These are phyloP conservation scores for Hemicentrotus pulcherrimus DNA, from an alignment of 35 echinoderm and acorn worm genomes.

Conservation along the genomic window DNA sequence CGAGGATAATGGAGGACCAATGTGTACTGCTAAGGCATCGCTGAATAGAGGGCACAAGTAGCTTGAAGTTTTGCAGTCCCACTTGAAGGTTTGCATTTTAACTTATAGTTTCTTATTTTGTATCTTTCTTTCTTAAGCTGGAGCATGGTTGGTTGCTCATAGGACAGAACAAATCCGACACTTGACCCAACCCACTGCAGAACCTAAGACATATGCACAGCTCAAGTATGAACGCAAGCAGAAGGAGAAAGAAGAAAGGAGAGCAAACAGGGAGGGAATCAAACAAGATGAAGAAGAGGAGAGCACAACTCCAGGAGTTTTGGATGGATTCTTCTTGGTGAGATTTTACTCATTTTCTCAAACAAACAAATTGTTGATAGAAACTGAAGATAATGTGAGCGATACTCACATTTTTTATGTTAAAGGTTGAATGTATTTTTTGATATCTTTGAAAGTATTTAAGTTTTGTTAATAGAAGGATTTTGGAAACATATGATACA, in stretches of 20 bases:
- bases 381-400: no score
- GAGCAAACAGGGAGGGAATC: not conserved
- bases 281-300: slow-evolving; percentile 51
- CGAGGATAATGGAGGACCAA: no score
- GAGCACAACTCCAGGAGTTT: slow-evolving; percentile 47
- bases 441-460: no score
- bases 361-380: not conserved
- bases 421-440: no score
- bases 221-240: slow-evolving; percentile 85
- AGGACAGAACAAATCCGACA: slow-evolving; percentile 71
- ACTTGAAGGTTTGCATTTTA: no score
- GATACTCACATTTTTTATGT: not conserved
- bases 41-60: no score
- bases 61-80: no score
- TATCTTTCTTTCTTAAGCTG: slow-evolving; percentile 47
- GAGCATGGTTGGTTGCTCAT: slow-evolving; percentile 94
- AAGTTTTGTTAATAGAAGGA: no score
- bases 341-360: not conserved
- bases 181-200: slow-evolving; percentile 53
- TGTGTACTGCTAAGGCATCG: no score
- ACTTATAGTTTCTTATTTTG: not conserved
- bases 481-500: no score
- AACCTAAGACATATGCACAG: slow-evolving; percentile 88
- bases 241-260: slow-evolving; percentile 68
- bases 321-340: slow-evolving; percentile 97